Base-by-base conservation (phyloP, 2,113 vertebrate genomes). In the Dasyurus viverrinus region DNA sequence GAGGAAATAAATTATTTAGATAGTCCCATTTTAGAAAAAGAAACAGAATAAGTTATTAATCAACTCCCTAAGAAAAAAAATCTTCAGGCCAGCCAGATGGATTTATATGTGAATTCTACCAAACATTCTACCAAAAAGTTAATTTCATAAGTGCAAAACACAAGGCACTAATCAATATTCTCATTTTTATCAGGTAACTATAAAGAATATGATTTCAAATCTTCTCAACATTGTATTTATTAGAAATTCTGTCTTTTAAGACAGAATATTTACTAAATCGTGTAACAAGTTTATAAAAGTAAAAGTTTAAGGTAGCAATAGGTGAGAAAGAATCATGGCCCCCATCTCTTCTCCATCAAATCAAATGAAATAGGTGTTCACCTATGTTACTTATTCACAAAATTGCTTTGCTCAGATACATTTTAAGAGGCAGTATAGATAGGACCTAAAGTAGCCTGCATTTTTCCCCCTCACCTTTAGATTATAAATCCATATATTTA, bases 141-240 rank as follows among this genome's bases (percentile, higher is more conserved):
- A n/a, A n/a, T n/a, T n/a, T n/a, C n/a, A n/a, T n/a, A n/a, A n/a
- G n/a, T n/a, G n/a, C n/a, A n/a, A n/a, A 68, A 36, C 60, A 68
- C 11, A 68, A 14, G 0, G 2, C 14, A 36, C 11, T 16, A 68
- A 36, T 36, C 8, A 68, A 36, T 36, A 68, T 68, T 68, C 3
- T 36, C 60, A 68, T 36, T 68, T 11, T 68, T 68, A 68, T 68
- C 3, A 57, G 92, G 0, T 90, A 50, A 53, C 25, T 55, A 36
- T 55, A 95, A 25, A 54, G 2, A 55, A 84, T n/a, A 54, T 16
- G 2, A 22, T 94, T 92, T 92, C 84, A 92, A 94, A 89, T 94
- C 47, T 19, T 14, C 9, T 9, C 42, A 36, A 1, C 16, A 26
- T 93, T 76, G 76, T 89, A 2, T 90, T 96, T 97, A 94, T 57